Conservation (phyloP, 2,797 vertebrate species). For the Notolepis coatsorum region DNA sequence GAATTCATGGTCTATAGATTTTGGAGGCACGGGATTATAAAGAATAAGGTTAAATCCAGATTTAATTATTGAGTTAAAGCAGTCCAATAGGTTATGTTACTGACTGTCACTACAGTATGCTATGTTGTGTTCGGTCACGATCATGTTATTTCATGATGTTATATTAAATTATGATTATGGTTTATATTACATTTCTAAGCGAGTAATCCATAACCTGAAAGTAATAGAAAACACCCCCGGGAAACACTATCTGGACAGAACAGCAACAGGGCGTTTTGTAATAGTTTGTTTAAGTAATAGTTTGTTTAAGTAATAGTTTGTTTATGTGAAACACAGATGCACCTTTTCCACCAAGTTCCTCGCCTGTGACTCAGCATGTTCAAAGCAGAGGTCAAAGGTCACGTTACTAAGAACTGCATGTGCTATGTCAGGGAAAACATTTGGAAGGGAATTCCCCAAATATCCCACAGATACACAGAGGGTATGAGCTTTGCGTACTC, state of each 20-base stretch:
- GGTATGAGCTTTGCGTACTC: too few species aligned
- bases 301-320: background rate
- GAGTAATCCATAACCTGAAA: too few species aligned
- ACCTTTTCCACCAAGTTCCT: background rate
- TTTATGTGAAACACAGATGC: conserved; percentile 17
- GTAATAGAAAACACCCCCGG: too few species aligned
- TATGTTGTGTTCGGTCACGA: too few species aligned
- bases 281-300: background rate
- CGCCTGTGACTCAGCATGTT: conserved; percentile 22
- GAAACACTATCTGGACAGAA: conserved; percentile 18
- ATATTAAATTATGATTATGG: background rate
- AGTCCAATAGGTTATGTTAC: too few species aligned
- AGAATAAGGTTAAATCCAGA: too few species aligned
- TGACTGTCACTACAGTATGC: too few species aligned
- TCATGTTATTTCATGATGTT: too few species aligned
- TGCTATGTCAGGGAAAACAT: conserved; percentile 9
- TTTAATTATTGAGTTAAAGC: too few species aligned
- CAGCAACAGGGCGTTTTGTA: background rate
- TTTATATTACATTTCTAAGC: background rate
- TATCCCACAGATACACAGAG: too few species aligned
- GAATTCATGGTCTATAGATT: too few species aligned
- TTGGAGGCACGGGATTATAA: too few species aligned
- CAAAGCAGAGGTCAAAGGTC: background rate
- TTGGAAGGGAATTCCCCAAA: background rate
- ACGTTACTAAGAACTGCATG: conserved; percentile 18